Conservation (phyloP, 2,888 invertebrate species). For the Heliconius hortense region DNA sequence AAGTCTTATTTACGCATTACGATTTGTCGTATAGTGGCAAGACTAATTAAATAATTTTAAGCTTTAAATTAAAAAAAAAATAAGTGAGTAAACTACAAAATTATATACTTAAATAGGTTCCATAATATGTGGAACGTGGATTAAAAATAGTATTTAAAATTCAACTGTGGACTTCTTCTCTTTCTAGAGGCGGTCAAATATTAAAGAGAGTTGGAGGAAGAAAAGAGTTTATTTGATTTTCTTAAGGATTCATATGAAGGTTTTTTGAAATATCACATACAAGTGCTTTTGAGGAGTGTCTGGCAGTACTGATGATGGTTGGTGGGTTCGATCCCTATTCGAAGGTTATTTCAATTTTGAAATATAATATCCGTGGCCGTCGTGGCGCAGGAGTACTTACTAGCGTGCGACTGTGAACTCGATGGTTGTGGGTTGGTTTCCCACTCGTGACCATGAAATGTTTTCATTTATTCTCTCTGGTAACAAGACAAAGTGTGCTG, state of each 20-base stretch:
- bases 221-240: not conserved
- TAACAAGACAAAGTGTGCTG: too few species aligned
- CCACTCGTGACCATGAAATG: too few species aligned
- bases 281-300: not conserved
- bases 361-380: too few species aligned
- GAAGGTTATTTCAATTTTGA: not conserved
- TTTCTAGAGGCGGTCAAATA: too few species aligned
- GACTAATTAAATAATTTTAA: not conserved
- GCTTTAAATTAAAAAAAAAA: not conserved
- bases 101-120: not conserved
- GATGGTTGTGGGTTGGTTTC: too few species aligned
- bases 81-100: not conserved
- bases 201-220: too few species aligned
- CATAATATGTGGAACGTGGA: not conserved
- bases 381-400: too few species aligned
- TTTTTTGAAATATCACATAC: not conserved
- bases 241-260: not conserved
- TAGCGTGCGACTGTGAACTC: too few species aligned
- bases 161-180: too few species aligned
- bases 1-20: slow-evolving; percentile 34
- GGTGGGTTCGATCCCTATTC: not conserved
- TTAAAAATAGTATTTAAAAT: too few species aligned
- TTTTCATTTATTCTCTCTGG: too few species aligned
- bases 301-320: not conserved
- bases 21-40: slow-evolving; percentile 9